Evolutionary conservation across 2,797 vertebrate genomes (phyloP).

Genomic region (Geranospiza caerulescens): DNA sequence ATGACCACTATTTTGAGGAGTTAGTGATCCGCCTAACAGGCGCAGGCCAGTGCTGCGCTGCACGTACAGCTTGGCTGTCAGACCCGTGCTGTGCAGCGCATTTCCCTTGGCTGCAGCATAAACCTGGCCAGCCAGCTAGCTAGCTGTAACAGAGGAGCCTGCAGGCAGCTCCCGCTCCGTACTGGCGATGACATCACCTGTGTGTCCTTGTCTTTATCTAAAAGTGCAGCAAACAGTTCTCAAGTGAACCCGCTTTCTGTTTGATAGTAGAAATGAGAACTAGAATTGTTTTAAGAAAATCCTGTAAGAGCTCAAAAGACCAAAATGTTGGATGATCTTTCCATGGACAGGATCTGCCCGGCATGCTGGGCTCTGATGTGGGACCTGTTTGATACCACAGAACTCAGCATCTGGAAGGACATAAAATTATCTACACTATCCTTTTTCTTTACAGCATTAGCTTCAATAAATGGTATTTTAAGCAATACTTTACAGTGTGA

Average conservation of each 20-base stretch:
- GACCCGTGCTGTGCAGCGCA: not conserved
- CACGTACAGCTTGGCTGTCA: not conserved
- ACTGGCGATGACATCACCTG: fast-evolving
- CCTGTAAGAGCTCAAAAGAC: not conserved
- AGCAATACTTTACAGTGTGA: not conserved
- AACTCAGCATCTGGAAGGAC: not conserved
- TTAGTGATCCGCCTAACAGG: fast-evolving
- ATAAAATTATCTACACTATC: not conserved
- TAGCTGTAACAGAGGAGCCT: not conserved
- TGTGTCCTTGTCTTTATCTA: not conserved
- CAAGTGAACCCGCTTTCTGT: not conserved
- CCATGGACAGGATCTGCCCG: not conserved
- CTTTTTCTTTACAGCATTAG: not conserved
- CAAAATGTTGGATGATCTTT: not conserved
- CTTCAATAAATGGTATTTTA: not conserved
- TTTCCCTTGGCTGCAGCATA: not conserved
- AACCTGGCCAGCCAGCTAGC: not conserved
- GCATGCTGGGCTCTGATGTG: not conserved
- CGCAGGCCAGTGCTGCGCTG: fast-evolving
- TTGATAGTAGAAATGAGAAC: not conserved
- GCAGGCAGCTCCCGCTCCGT: not conserved
- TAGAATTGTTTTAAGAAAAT: not conserved
- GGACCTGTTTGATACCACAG: not conserved
- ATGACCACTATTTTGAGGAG: not conserved
- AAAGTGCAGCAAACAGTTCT: not conserved